Evolutionary conservation across 2,113 vertebrate genomes (phyloP).

Genomic region (Marmota flaviventris): DNA sequence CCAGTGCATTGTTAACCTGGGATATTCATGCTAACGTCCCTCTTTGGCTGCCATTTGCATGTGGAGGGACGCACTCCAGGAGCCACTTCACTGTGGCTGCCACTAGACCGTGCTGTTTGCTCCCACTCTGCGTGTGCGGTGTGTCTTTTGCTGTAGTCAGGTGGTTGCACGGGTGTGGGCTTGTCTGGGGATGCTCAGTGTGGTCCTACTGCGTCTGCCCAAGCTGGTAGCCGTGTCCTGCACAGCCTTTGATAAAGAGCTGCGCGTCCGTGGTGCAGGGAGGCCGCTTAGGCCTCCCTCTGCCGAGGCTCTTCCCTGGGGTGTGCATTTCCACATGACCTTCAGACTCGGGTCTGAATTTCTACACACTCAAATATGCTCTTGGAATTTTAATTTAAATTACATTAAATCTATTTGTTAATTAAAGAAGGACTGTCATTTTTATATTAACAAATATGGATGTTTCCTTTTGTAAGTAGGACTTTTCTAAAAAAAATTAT

Average conservation of each 20-base stretch:
- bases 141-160: accelerated
- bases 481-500: neutral
- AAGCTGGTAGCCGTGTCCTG: accelerated
- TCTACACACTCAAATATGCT: neutral
- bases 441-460: neutral
- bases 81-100: too few relatives aligned
- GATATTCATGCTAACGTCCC: accelerated
- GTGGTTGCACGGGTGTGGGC: accelerated
- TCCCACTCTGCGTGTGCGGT: accelerated
- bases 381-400: neutral
- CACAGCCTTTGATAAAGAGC: neutral
- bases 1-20: neutral
- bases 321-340: neutral
- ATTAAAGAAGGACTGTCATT: neutral
- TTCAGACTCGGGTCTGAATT: neutral
- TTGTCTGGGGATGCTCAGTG: too few relatives aligned
- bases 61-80: accelerated
- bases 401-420: neutral
- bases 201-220: accelerated
- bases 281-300: neutral
- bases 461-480: neutral
- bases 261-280: accelerated
- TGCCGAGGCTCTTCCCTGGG: accelerated
- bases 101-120: too few relatives aligned
- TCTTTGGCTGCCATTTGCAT: neutral